These are phyloP conservation scores for Pollenia griseotomentosa DNA, from an alignment of 2,888 invertebrate species.

Conservation along the genomic window DNA sequence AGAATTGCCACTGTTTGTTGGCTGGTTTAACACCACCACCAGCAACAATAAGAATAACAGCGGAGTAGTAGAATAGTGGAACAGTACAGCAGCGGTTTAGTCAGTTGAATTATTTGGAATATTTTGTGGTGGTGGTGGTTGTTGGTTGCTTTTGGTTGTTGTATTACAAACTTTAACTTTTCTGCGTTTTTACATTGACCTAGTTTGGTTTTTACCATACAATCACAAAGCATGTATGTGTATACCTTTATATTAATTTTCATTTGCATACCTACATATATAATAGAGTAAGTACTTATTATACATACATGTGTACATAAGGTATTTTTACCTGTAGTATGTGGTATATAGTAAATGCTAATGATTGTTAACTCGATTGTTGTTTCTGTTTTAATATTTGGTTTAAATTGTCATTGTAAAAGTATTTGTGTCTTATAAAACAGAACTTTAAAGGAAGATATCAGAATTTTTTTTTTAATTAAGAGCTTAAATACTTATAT, in stretches of 20 bases:
- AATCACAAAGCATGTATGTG: constrained; percentile 14
- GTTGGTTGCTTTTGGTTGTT: neutral
- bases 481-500: too few species aligned
- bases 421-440: neutral
- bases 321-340: neutral
- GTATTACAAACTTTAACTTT: constrained; percentile 47
- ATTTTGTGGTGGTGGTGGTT: constrained; percentile 22
- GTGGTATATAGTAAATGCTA: constrained; percentile 16
- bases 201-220: constrained; percentile 58
- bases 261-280: neutral
- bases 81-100: constrained; percentile 1
- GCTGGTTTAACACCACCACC: neutral
- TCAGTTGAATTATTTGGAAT: constrained; percentile 38
- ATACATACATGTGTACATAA: neutral
- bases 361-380: constrained; percentile 57
- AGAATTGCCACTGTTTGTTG: constrained; percentile 33
- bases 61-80: neutral
- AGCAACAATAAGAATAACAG: neutral
- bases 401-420: constrained; percentile 37
- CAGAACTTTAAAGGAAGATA: constrained; percentile 19
- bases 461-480: too few species aligned
- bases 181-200: constrained; percentile 68
- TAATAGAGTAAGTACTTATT: neutral
- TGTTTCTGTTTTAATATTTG: constrained; percentile 26
- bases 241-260: neutral